Base-by-base conservation (phyloP, 2,797 vertebrate species). In the Phoxinus dragarum region DNA sequence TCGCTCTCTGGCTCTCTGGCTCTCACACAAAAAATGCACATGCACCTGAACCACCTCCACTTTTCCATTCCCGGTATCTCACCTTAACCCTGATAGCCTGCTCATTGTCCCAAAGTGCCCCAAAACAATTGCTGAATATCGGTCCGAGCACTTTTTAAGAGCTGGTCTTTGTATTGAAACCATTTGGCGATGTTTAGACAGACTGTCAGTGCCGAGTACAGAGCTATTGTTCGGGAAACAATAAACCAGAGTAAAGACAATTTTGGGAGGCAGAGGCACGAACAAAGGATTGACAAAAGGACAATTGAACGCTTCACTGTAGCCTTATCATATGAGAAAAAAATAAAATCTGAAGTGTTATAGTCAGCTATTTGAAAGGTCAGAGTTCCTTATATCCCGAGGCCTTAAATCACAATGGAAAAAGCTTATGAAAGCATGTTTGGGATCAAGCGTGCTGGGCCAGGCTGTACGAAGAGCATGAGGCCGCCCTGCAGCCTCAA, bases 351-450 rank as follows among this genome's bases (percentile, higher is more conserved):
- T 90, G 86, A 88, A 76, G 88, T 89, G 91, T 92, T 94, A 91
- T 88, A 90, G 91, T 93, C 93, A 93, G 93, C 89, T 90, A 86
- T 93, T 94, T 92, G 89, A 93, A 95, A 95, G 93, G 93, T 95
- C 93, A 93, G 91, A 89, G 91, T 90, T 92, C 90, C 88, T 92
- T 92, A 91, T 91, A 93, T 92, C 91, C 90, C 68, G 76, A 88
- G 91, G 94, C 93, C 93, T 93, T 87, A 92, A 92, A 92, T 94
- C 93, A 91, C 91, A 92, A 92, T 90, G 89, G 92, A 90, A 93
- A 94, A 91, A 90, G 93, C 90, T 93, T 94, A 94, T 93, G 92
- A 93, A 94, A 93, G 94, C 88, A 90, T 88, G 89, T 93, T 93
- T 91, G 86, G 90, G 87, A 91, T 75, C 91, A 88, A 77, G 34